Conservation (phyloP, 2,797 vertebrate genomes). For the Catharus ustulatus region DNA sequence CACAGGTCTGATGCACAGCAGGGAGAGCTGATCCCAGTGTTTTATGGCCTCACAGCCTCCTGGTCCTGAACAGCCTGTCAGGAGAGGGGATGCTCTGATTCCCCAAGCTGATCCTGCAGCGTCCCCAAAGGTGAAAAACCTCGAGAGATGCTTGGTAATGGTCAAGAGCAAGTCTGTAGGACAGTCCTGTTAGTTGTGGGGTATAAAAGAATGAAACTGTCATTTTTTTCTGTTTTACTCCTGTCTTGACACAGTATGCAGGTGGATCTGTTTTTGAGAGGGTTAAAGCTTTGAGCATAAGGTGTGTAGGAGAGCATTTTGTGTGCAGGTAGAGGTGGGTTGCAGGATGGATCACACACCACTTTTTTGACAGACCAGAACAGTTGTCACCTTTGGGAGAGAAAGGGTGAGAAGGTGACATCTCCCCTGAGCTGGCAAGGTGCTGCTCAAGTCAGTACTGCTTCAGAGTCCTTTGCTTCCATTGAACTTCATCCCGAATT, state of each 20-base stretch:
- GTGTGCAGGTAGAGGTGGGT: accelerated
- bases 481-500: accelerated
- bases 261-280: not conserved
- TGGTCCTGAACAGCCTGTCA: not conserved
- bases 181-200: not conserved
- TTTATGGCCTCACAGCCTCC: not conserved
- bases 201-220: not conserved
- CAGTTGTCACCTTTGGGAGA: not conserved
- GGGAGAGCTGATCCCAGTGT: not conserved
- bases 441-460: not conserved
- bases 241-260: not conserved
- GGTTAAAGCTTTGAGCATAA: not conserved
- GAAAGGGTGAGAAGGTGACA: not conserved
- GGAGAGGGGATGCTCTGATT: not conserved
- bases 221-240: not conserved
- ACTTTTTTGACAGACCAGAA: not conserved
- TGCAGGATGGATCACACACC: not conserved
- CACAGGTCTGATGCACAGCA: not conserved
- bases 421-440: not conserved
- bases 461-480: not conserved
- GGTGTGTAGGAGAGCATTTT: not conserved
- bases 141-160: not conserved
- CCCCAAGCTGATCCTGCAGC: not conserved
- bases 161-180: not conserved
- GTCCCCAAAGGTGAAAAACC: not conserved